phyloP scores from a whole-genome alignment of 2,113 vertebrate genomes.

The Speoplatyrhinus poulsoni region DNA sequence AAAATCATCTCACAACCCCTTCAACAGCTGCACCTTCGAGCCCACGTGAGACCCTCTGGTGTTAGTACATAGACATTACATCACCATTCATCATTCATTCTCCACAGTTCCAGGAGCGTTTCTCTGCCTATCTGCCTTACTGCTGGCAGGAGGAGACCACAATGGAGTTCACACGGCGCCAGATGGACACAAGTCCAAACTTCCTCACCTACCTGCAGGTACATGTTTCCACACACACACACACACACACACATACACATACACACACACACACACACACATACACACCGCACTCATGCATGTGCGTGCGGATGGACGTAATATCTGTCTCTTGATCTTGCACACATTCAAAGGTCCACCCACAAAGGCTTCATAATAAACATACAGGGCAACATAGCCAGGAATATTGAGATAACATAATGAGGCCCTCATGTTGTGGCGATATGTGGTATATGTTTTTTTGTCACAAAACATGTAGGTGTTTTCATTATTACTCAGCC shows the following conservation, averaged over 20 bases:
- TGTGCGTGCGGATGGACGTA: not conserved
- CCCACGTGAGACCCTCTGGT: too few species aligned
- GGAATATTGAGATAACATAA: constrained; percentile 11
- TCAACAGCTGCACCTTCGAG: too few species aligned
- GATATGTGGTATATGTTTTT: too few species aligned
- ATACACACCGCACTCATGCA: not conserved
- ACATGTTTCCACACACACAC: not conserved
- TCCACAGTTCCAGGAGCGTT: constrained; percentile 76
- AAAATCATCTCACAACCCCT: too few species aligned
- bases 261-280: constrained; percentile 5
- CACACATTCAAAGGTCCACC: not conserved
- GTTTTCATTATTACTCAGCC: too few species aligned
- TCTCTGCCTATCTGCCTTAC: constrained; percentile 77
- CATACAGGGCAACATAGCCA: not conserved
- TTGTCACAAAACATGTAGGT: too few species aligned
- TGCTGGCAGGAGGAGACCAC: constrained; percentile 77
- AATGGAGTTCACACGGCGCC: constrained; percentile 75
- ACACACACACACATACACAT: constrained; percentile 2
- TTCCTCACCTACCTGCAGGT: constrained; percentile 79
- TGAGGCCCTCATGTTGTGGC: not conserved
- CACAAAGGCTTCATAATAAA: constrained; percentile 1
- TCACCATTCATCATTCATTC: not conserved
- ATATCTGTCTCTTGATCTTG: not conserved
- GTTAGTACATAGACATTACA: too few species aligned
- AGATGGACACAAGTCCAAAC: constrained; percentile 73